These are phyloP conservation scores for Athalia rosae DNA, from an alignment of 2,888 invertebrate species.

Conservation along the genomic window DNA sequence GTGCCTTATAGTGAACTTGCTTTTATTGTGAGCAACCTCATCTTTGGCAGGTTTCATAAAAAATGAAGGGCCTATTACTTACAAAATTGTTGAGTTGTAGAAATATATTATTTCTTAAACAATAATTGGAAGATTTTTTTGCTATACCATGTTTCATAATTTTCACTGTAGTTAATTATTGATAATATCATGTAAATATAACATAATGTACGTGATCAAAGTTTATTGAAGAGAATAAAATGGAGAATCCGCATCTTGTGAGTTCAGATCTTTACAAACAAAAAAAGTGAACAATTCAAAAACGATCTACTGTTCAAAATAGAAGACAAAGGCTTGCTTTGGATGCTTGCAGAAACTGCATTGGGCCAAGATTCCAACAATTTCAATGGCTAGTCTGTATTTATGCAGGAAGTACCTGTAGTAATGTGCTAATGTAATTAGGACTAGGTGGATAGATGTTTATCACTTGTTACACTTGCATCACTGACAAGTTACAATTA, in stretches of 20 bases:
- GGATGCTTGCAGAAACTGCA: not conserved
- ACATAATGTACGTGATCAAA: slow-evolving; percentile 1
- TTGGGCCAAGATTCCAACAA: not conserved
- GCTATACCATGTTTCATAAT: slow-evolving; percentile 4
- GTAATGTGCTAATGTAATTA: slow-evolving; percentile 12
- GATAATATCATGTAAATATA: slow-evolving; percentile 15
- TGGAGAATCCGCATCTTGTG: not conserved
- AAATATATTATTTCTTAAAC: slow-evolving; percentile 39
- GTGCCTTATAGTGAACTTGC: slow-evolving; percentile 34
- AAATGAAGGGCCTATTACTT: slow-evolving; percentile 40
- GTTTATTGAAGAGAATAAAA: slow-evolving; percentile 6
- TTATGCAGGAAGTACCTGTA: not conserved
- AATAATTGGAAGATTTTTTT: slow-evolving; percentile 27
- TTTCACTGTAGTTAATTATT: slow-evolving; percentile 22
- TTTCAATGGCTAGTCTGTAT: not conserved
- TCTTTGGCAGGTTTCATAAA: slow-evolving; percentile 11
- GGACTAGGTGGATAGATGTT: not conserved
- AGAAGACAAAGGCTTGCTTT: not conserved
- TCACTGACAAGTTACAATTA: no score
- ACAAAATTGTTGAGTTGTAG: slow-evolving; percentile 41
- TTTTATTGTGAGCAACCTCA: slow-evolving; percentile 16
- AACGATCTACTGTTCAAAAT: not conserved
- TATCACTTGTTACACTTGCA: not conserved
- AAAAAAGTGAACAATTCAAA: not conserved
- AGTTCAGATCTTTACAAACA: not conserved